These are phyloP conservation scores for Fregetta grallaria DNA, from an alignment of 2,113 vertebrate genomes.

Conservation along the genomic window DNA sequence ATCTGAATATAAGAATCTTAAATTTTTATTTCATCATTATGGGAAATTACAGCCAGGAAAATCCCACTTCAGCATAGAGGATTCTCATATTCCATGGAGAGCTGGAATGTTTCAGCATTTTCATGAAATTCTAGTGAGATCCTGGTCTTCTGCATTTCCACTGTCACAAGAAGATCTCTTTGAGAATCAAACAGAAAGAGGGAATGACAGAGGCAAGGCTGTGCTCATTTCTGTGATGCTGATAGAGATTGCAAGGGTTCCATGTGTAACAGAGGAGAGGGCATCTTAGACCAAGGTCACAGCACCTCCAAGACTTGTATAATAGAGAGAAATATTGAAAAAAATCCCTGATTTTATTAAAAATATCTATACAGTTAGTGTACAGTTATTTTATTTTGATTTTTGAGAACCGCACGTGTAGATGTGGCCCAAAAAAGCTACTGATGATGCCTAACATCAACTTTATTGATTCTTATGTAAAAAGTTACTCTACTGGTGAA, in stretches of 20 bases:
- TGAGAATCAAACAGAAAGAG: not conserved
- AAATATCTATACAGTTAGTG: not conserved
- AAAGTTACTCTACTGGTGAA: not conserved
- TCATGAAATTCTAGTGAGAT: not conserved
- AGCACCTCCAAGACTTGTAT: not conserved
- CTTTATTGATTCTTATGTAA: not conserved
- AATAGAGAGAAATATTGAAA: not conserved
- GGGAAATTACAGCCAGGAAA: not conserved
- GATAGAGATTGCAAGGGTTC: not conserved
- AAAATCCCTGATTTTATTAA: rapidly evolving
- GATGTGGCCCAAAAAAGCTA: not conserved
- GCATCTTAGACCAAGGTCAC: not conserved
- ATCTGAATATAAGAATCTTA: not conserved
- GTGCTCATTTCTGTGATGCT: not conserved
- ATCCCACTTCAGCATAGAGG: not conserved
- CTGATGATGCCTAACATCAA: not conserved
- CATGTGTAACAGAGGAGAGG: not conserved
- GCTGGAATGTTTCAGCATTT: not conserved
- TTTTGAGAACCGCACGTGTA: not conserved
- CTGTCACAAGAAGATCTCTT: not conserved
- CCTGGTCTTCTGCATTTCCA: not conserved
- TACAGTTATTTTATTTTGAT: not conserved
- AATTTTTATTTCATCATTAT: not conserved
- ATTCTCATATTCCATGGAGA: not conserved
- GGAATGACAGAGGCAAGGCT: not conserved